Evolutionary conservation across 2,797 vertebrate species (phyloP), one percentile per base, ranked within the genome.

Genomic region (Esox masquinongy): DNA sequence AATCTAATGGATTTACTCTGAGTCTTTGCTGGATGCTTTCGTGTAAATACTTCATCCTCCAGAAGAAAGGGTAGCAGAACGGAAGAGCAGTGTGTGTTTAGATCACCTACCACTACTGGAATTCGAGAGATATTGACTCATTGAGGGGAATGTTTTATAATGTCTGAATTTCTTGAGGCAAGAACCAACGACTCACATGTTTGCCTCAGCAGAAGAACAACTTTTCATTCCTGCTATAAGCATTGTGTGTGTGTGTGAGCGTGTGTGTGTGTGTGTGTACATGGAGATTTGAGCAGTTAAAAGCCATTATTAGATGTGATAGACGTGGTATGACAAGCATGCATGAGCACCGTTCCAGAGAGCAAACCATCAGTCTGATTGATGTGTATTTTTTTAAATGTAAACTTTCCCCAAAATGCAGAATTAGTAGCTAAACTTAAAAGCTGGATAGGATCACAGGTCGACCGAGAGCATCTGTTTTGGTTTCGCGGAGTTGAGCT

Each of bases 1-100:
- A 53, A 61, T 59, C 51, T 82, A 77, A 79, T 82, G 83, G 78
- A 83, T 78, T 83, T 80, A 77, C 73, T 76, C 64, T 1, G 34
- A 74, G 51, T 77, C 16, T 77, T 80, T 81, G 67, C n/a, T 76
- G 74, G 73, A 64, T 77, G 68, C 56, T 77, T 75, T 71, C 77
- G 79, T 77, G 76, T 26, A 67, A 7, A 76, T 82, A 72, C 31
- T 56, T 74, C 77, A 73, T 19, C 59, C 66, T 78, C 36, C 34
- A 61, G 43, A 43, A 63, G 39, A 74, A 74, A 74, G 74, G 49
- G 61, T 53, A 73, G 53, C 70, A n/a, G 16, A 22, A 34, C 5
- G 22, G 36, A 14, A 69, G 11, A 29, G 5, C 4, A 16, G 16
- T 31, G 5, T 4, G 6, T 14, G 26, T 63, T 66, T 66, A 29